Percentiles rank a stretch among this genome's conserved stretches.
Evolutionary conservation across 2,113 vertebrate species (phyloP).

Genomic region (Dasypus novemcinctus): DNA sequence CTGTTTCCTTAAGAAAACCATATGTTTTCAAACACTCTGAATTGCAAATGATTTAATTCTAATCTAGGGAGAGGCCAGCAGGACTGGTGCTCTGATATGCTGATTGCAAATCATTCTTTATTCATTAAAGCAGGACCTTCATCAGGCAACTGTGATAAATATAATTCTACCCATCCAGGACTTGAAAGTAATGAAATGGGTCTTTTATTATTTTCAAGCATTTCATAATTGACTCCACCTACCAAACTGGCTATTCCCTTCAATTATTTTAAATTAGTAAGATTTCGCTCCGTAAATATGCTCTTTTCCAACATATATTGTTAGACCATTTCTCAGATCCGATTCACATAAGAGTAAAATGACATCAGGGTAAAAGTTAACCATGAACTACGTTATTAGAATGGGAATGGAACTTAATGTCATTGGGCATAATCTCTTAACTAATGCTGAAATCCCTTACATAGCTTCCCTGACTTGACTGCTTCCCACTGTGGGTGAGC

Average conservation of each 20-base stretch:
- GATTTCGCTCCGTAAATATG: not conserved
- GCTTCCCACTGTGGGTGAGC: too few relatives aligned
- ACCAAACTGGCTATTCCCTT: not conserved
- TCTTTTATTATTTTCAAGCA: conserved; percentile 31
- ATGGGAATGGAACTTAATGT: not conserved
- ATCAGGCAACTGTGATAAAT: not conserved
- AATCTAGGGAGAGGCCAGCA: conserved; percentile 31
- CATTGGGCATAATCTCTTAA: not conserved
- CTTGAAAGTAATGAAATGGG: not conserved
- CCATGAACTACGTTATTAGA: not conserved
- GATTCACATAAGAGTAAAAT: not conserved
- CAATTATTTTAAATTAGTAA: conserved; percentile 34
- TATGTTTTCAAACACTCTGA: conserved; percentile 53
- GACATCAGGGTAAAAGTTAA: not conserved
- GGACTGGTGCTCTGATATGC: not conserved
- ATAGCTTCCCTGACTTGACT: not conserved
- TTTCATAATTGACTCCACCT: conserved; percentile 30
- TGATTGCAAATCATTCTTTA: conserved; percentile 45
- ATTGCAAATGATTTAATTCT: conserved; percentile 43
- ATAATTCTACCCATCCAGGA: not conserved
- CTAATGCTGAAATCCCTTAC: not conserved
- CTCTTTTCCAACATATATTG: not conserved
- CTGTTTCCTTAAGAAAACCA: conserved; percentile 17
- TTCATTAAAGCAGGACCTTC: conserved; percentile 30
- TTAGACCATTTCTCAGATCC: not conserved